phyloP scores from a whole-genome alignment of 2,888 invertebrate genomes.

The Trissoscelio sp. region DNA sequence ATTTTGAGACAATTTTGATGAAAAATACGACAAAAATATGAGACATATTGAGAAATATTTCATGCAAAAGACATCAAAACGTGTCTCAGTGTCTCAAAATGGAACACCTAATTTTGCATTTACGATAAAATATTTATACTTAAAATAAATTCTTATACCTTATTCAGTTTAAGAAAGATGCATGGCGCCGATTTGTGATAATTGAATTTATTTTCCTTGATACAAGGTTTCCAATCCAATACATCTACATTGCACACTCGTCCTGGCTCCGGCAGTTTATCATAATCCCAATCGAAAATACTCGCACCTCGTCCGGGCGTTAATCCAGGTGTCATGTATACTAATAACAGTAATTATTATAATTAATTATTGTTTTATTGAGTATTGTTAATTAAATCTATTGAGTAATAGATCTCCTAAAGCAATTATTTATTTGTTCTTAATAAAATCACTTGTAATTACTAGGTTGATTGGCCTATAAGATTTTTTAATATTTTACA shows the following conservation, averaged over 20 bases:
- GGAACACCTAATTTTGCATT: too few species aligned
- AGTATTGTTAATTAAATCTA: slow-evolving; percentile 57
- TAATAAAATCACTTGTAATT: too few species aligned
- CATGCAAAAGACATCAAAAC: too few species aligned
- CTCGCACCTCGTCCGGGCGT: slow-evolving; percentile 90
- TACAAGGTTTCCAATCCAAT: slow-evolving; percentile 91
- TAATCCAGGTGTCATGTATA: slow-evolving; percentile 89
- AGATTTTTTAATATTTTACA: too few species aligned
- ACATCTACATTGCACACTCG: slow-evolving; percentile 96
- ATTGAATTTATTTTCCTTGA: slow-evolving; percentile 93
- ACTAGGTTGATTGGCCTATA: too few species aligned
- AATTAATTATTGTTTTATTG: slow-evolving; percentile 86
- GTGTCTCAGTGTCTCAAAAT: too few species aligned
- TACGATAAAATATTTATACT: too few species aligned
- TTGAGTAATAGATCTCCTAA: too few species aligned
- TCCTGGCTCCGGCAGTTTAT: slow-evolving; percentile 88
- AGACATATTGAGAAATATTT: too few species aligned
- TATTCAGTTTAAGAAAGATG: slow-evolving; percentile 97
- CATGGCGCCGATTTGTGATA: slow-evolving; percentile 97
- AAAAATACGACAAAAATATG: too few species aligned
- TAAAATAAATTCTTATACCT: slow-evolving; percentile 83
- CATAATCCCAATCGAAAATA: slow-evolving; percentile 90
- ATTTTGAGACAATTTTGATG: too few species aligned
- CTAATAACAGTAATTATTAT: slow-evolving; percentile 82
- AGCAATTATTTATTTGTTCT: too few species aligned